Conservation (phyloP, 2,113 vertebrate species). For the Petromus typicus region DNA sequence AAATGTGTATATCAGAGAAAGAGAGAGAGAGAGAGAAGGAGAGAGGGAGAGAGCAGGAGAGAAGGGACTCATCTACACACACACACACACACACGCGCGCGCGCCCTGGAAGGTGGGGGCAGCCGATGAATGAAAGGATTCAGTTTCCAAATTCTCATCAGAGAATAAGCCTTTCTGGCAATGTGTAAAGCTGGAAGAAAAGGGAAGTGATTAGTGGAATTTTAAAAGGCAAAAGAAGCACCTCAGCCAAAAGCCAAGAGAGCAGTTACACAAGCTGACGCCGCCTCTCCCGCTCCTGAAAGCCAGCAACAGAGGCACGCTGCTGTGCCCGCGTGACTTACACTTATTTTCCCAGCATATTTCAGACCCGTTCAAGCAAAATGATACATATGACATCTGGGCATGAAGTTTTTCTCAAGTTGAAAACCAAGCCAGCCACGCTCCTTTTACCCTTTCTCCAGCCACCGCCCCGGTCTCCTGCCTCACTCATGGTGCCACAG, state of each 20-base stretch:
- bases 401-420: conserved; percentile 41
- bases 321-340: background rate
- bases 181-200: conserved; percentile 45
- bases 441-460: conserved; percentile 22
- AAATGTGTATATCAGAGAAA: too few species aligned
- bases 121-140: background rate
- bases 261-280: background rate
- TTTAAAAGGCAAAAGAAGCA: conserved; percentile 35
- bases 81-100: too few species aligned
- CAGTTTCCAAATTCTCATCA: conserved; percentile 18
- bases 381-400: conserved; percentile 23
- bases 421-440: conserved; percentile 18
- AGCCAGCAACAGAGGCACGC: background rate
- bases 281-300: background rate
- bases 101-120: background rate
- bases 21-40: background rate
- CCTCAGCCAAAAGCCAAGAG: background rate
- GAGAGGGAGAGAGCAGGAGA: too few species aligned
- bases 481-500: background rate
- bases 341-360: conserved; percentile 29
- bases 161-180: conserved; percentile 1
- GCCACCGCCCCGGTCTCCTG: background rate
- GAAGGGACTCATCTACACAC: accelerated
- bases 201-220: conserved; percentile 35
- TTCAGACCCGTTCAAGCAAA: conserved; percentile 48